Evolutionary conservation across 2,797 vertebrate genomes (phyloP).

Genomic region (Enteromius mattozi): DNA sequence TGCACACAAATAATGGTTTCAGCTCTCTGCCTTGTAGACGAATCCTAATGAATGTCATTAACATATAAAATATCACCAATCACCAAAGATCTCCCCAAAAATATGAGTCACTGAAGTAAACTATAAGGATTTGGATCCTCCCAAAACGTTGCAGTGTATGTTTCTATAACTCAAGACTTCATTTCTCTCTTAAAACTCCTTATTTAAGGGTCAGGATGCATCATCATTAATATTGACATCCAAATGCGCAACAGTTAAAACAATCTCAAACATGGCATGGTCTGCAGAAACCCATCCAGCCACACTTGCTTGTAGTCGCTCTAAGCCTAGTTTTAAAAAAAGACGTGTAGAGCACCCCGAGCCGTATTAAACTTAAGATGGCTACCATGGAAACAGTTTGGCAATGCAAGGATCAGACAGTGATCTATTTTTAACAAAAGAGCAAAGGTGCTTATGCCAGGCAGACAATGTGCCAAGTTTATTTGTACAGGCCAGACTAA

Average conservation of each 20-base stretch:
- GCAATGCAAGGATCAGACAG: constrained; percentile 61
- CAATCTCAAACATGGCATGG: constrained; percentile 6
- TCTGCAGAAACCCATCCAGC: neutral
- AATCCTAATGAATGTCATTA: no score
- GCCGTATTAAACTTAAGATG: constrained; percentile 64
- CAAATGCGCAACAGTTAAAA: constrained; percentile 15
- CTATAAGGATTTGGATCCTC: no score
- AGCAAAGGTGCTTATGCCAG: constrained; percentile 52
- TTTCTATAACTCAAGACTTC: neutral
- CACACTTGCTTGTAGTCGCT: neutral
- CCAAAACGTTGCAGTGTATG: neutral
- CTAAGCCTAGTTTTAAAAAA: constrained; percentile 26
- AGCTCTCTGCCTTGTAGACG: no score
- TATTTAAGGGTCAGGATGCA: constrained; percentile 11
- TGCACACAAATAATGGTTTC: no score
- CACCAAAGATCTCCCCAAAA: no score
- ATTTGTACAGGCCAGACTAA: neutral
- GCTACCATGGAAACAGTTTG: constrained; percentile 72
- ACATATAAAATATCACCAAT: no score
- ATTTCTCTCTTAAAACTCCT: neutral
- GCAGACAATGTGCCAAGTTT: constrained; percentile 27
- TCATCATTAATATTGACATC: constrained; percentile 22
- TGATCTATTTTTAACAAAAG: constrained; percentile 59
- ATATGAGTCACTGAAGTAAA: no score
- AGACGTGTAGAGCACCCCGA: constrained; percentile 40